These are phyloP conservation scores for Clarias macrocephalus DNA, from an alignment of 2,113 vertebrate species.

Conservation along the genomic window DNA sequence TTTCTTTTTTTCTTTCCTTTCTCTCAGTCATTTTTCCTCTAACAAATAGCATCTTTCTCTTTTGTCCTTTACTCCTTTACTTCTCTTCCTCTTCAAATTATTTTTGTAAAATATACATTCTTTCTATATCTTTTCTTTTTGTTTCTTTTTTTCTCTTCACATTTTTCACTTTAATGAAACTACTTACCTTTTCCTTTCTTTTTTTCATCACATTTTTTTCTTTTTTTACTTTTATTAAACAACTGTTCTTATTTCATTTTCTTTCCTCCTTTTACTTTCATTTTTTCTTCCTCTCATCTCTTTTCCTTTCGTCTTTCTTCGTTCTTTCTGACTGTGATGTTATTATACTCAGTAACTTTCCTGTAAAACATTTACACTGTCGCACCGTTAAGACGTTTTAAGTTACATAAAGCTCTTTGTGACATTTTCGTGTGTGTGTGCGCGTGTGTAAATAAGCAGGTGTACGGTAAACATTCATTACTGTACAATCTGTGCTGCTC, in stretches of 20 bases:
- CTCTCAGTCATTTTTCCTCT: not conserved
- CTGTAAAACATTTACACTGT: not conserved
- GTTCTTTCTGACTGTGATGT: no score
- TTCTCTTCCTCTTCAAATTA: not conserved
- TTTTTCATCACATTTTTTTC: not conserved
- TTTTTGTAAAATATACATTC: no score
- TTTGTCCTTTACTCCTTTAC: not conserved
- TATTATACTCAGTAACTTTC: not conserved
- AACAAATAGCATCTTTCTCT: not conserved
- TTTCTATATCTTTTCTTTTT: not conserved
- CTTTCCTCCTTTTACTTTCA: not conserved
- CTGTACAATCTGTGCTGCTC: constrained; percentile 1
- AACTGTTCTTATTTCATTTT: not conserved
- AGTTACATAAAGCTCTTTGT: not conserved
- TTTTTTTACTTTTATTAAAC: not conserved
- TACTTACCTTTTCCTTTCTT: not conserved
- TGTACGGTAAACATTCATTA: not conserved
- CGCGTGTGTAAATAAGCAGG: not conserved
- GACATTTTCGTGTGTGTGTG: not conserved
- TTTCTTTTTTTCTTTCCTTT: not conserved
- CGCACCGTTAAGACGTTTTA: not conserved
- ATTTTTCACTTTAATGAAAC: not conserved
- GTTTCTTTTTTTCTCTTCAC: not conserved
- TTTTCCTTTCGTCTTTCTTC: not conserved
- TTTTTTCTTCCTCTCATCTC: no score